A percentile compares a stretch with the other conserved stretches of the same genome.
phyloP scores from a whole-genome alignment of 2,888 invertebrate species.

The Orchesellides sinensis region DNA sequence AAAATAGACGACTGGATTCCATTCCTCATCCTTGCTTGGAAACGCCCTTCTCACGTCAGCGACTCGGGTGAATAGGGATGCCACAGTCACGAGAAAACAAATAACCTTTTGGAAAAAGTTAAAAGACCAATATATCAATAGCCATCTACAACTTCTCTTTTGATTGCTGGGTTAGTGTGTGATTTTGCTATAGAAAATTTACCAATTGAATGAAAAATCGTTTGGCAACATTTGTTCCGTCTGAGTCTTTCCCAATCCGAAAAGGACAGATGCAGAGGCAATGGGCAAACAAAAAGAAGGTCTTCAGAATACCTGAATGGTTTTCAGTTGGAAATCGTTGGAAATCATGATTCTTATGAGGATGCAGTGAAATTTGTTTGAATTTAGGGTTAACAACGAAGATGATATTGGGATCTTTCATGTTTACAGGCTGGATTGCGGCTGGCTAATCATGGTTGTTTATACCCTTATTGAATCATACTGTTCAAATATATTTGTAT shows the following conservation, averaged over 20 bases:
- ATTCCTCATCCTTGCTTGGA: constrained; percentile 25
- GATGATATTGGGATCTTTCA: constrained; percentile 22
- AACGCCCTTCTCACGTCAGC: constrained; percentile 46
- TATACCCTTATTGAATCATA: too few species aligned
- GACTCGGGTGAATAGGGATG: constrained; percentile 28
- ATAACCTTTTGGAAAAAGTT: too few species aligned
- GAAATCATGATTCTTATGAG: background rate
- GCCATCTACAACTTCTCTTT: too few species aligned
- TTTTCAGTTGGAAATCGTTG: constrained; percentile 8
- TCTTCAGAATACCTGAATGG: constrained; percentile 17
- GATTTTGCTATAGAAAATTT: background rate
- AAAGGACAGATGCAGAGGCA: constrained; percentile 45
- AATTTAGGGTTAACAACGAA: constrained; percentile 44
- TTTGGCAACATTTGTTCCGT: constrained; percentile 25
- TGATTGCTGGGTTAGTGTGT: too few species aligned
- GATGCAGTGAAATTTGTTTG: constrained; percentile 13
- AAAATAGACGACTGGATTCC: constrained; percentile 51
- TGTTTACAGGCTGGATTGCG: background rate
- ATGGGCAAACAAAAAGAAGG: constrained; percentile 34
- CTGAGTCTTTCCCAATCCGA: constrained; percentile 17
- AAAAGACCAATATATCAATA: too few species aligned
- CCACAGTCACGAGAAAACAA: constrained; percentile 11
- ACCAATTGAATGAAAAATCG: constrained; percentile 43
- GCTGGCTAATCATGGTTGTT: too few species aligned
- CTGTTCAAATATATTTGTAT: background rate